phyloP scores from a whole-genome alignment of 2,888 invertebrate species.

The Syrista parreyssii region DNA sequence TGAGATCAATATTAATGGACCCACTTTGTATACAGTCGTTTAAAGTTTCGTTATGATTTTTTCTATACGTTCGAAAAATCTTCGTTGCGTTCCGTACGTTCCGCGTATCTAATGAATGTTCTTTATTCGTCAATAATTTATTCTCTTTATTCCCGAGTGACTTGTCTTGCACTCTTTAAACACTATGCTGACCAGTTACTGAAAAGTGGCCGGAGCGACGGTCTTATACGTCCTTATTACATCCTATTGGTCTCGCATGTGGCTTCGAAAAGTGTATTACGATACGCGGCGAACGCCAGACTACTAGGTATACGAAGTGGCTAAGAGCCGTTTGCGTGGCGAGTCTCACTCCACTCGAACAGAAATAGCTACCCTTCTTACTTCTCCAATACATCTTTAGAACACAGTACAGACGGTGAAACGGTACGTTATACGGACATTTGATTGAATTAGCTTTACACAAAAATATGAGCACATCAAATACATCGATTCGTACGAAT shows the following conservation, averaged over 20 bases:
- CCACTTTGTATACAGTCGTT: background rate
- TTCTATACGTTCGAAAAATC: background rate
- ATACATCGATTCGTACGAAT: background rate
- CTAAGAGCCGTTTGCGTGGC: slow-evolving; percentile 60
- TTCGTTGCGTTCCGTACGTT: background rate
- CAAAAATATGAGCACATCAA: background rate
- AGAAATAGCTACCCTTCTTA: slow-evolving; percentile 66
- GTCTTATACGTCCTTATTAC: background rate
- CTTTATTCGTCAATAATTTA: background rate
- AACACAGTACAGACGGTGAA: slow-evolving; percentile 40
- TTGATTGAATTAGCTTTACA: background rate
- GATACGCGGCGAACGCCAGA: slow-evolving; percentile 62
- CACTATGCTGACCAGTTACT: background rate
- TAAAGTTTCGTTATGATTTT: background rate
- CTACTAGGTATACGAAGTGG: slow-evolving; percentile 61
- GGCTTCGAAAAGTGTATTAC: slow-evolving; percentile 53
- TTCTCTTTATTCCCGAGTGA: background rate
- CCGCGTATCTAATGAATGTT: background rate
- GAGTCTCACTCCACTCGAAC: slow-evolving; percentile 60
- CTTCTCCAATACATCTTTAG: slow-evolving; percentile 61
- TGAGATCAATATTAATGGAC: background rate
- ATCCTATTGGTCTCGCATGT: slow-evolving; percentile 22
- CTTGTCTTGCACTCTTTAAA: background rate
- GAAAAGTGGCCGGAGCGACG: background rate
- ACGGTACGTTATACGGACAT: slow-evolving; percentile 12